Evolutionary conservation across 2,797 vertebrate species (phyloP).

Genomic region (Acropternis orthonyx): DNA sequence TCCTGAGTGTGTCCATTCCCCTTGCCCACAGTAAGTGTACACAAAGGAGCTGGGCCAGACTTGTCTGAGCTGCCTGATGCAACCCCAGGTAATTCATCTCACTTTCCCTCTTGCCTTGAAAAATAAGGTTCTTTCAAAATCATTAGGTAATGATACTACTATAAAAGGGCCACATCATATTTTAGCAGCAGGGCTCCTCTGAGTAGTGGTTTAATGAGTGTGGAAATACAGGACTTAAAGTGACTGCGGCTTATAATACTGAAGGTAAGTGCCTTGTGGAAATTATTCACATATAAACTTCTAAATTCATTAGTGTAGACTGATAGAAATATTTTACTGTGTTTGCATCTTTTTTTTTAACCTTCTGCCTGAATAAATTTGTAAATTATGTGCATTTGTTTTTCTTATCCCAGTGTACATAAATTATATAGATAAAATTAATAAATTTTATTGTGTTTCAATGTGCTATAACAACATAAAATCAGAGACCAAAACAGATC

Average conservation of each 20-base stretch:
- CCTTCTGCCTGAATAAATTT: conserved; percentile 17
- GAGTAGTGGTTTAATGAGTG: conserved; percentile 62
- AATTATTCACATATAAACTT: conserved; percentile 57
- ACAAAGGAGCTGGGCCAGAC: background rate
- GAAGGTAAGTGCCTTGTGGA: conserved; percentile 49
- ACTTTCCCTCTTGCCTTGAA: background rate
- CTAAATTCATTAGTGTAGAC: conserved; percentile 38
- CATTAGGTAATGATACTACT: conserved; percentile 63
- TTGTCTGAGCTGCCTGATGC: background rate
- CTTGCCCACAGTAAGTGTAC: no score
- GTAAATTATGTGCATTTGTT: conserved; percentile 34
- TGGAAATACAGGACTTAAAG: conserved; percentile 40
- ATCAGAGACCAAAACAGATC: background rate
- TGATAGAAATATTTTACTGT: conserved; percentile 52
- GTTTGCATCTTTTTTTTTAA: conserved; percentile 39
- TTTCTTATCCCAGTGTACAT: background rate
- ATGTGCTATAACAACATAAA: background rate
- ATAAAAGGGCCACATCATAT: conserved; percentile 47
- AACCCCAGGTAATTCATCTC: background rate
- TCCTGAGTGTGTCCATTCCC: background rate
- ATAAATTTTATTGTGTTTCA: background rate
- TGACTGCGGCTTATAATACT: conserved; percentile 4
- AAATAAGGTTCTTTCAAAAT: conserved; percentile 48
- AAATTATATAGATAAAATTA: background rate
- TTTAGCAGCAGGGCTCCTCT: conserved; percentile 59